Evolutionary conservation across 2,888 invertebrate genomes (phyloP), one percentile per base, ranked within the genome.

Genomic region (Euspilapteryx auroguttella): DNA sequence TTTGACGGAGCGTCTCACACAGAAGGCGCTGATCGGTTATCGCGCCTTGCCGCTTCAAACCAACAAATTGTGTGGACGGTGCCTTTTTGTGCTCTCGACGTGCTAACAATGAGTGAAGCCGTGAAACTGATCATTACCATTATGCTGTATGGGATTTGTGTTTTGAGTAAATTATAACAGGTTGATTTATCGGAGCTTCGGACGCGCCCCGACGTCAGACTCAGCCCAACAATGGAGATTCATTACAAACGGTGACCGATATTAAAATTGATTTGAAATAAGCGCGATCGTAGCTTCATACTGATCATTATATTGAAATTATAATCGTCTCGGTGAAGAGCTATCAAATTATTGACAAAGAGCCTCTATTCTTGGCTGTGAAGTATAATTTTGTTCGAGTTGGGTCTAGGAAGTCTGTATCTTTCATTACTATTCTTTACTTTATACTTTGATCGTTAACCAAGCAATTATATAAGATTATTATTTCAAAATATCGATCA

Each of bases 121-220:
- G 45, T 53, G 57, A 62, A 71, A 69, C 68, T 64, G 71, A 71
- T 73, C 68, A 71, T 71, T 71, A 69, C 59, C 59, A 73, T 69
- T 73, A 69, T 66, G 51, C 65, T 63, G 37, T 65, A 63, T 63
- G 55, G 71, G 71, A 69, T 69, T 73, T 75, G 73, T 75, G 61
- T 75, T 73, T 75, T 73, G 71, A 69, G 73, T 73, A 71, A 75
- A 73, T 73, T 73, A 73, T 75, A 73, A 71, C 69, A 68, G 64
- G 52, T 53, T 55, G 51, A 55, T 62, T 63, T 59, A 58, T 63
- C 55, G 53, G 59, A 64, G 55, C 54, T 50, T 56, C 55, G 58
- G 53, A 48, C 41, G 44, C 42, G 30, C 45, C 42, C 42, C 42
- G 41, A 50, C 47, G 4, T 12, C 12, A 48, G 47, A 46, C 47